Conservation (phyloP, 1,140 invertebrate genomes). For the Pectinophora gossypiella region DNA sequence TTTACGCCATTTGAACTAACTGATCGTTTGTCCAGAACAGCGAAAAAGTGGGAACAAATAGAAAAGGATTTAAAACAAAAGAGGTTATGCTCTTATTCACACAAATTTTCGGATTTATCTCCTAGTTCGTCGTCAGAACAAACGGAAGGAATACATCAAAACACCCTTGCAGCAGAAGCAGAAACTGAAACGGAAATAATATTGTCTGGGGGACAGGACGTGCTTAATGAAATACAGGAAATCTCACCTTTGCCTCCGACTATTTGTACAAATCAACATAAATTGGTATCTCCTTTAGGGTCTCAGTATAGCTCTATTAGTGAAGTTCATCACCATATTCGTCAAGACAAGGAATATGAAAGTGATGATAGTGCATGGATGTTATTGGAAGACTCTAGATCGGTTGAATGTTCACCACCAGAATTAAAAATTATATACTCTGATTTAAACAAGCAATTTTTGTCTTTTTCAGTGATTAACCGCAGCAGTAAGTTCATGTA, state of each 20-base stretch:
- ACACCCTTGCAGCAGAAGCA: too few species aligned
- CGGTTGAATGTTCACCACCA: neutral
- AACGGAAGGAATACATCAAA: too few species aligned
- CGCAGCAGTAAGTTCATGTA: constrained; percentile 24
- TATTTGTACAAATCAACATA: too few species aligned
- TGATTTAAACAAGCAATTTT: constrained; percentile 23
- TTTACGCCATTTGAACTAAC: constrained; percentile 49
- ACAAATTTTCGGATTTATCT: too few species aligned
- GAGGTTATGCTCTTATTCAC: too few species aligned
- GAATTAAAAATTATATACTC: neutral
- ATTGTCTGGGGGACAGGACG: too few species aligned
- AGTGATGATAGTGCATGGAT: neutral
- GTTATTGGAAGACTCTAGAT: neutral
- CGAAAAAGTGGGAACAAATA: constrained; percentile 32
- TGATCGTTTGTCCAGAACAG: constrained; percentile 38
- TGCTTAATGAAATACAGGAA: too few species aligned
- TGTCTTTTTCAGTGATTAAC: constrained; percentile 44
- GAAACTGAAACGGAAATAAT: too few species aligned
- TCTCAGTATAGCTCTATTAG: too few species aligned
- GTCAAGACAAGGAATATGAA: neutral
- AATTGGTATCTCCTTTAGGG: too few species aligned
- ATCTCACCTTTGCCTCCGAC: too few species aligned
- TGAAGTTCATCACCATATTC: neutral
- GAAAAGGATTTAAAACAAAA: constrained; percentile 14
- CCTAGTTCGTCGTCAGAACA: too few species aligned